Conservation (phyloP, 1,140 invertebrate genomes). For the Polyergus mexicanus region DNA sequence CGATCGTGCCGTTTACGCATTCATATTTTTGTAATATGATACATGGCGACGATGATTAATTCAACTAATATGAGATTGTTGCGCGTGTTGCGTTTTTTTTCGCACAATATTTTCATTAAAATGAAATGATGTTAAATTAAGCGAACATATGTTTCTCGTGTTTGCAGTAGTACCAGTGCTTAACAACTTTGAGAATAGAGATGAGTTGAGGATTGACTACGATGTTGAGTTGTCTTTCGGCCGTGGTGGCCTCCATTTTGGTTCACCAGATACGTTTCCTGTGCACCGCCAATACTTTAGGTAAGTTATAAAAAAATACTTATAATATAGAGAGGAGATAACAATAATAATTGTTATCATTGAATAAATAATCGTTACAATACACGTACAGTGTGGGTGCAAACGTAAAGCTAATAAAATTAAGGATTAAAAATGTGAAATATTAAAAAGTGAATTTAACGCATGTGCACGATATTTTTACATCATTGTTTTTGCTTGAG, state of each 20-base stretch:
- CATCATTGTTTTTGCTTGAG: neutral
- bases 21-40: neutral
- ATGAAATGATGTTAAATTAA: neutral
- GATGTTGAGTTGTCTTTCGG: slow-evolving; percentile 83
- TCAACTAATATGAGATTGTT: neutral
- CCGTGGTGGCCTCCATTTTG: slow-evolving; percentile 83
- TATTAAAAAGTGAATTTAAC: neutral
- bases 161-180: slow-evolving; percentile 42
- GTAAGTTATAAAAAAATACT: slow-evolving; percentile 64
- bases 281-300: slow-evolving; percentile 67
- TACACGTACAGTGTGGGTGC: neutral
- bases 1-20: neutral
- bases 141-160: slow-evolving; percentile 7
- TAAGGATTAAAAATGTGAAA: neutral
- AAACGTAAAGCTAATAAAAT: neutral
- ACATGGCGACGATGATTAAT: neutral
- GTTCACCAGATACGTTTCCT: slow-evolving; percentile 79
- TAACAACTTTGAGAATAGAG: slow-evolving; percentile 75
- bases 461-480: neutral
- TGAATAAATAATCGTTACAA: neutral
- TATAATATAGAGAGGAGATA: neutral
- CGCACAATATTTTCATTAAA: neutral
- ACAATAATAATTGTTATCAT: neutral
- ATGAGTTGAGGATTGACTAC: slow-evolving; percentile 84
- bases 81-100: neutral